A percentile compares a stretch with the other conserved stretches of the same genome.
Evolutionary conservation across 1,140 invertebrate genomes (phyloP).

Genomic region (Magallana angulata): DNA sequence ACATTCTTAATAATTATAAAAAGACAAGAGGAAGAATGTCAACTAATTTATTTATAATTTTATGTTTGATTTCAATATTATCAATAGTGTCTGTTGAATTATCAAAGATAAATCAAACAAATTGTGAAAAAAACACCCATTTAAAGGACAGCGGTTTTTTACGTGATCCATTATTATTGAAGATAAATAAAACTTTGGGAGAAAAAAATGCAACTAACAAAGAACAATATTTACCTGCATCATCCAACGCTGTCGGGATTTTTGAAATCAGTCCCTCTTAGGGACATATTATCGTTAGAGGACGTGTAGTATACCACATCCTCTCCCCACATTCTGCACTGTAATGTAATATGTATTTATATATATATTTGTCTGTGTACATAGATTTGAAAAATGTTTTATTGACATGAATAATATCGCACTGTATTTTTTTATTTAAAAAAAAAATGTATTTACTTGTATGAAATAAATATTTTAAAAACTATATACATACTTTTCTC

Average conservation of each 20-base stretch:
- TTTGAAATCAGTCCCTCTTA: not conserved
- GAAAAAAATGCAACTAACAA: not conserved
- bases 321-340: not conserved
- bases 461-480: not conserved
- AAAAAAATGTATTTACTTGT: not conserved
- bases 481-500: not conserved
- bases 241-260: not conserved
- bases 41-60: not conserved
- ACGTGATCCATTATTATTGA: conserved; percentile 1
- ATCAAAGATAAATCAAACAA: not conserved
- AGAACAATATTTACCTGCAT: not conserved
- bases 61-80: conserved; percentile 7
- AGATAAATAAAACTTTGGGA: not conserved
- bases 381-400: not conserved
- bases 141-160: not conserved
- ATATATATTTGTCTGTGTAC: not conserved
- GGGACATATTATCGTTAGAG: not conserved
- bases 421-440: not conserved
- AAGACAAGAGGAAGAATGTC: not conserved
- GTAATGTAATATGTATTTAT: not conserved
- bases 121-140: not conserved
- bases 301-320: not conserved
- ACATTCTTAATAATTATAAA: conserved; percentile 3
- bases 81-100: not conserved
- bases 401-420: not conserved